phyloP scores from a whole-genome alignment of 2,888 invertebrate genomes.

The Ariolimax columbianus region DNA sequence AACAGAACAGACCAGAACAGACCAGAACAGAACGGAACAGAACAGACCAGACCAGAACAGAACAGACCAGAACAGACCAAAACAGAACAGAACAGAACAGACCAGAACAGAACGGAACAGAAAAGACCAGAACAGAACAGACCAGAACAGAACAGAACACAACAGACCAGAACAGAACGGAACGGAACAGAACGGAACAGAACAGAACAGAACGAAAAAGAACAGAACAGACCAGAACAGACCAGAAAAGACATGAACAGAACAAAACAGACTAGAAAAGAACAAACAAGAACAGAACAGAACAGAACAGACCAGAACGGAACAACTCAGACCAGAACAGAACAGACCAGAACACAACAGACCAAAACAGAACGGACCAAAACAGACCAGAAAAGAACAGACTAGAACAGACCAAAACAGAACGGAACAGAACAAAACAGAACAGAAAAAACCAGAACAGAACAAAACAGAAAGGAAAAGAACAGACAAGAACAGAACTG shows the following conservation, averaged over 20 bases:
- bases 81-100: no score
- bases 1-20: background rate
- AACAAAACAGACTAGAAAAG: no score
- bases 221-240: conserved; percentile 4
- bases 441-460: no score
- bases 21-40: background rate
- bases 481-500: background rate
- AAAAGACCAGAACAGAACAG: no score
- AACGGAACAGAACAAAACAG: no score
- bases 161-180: background rate
- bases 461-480: background rate
- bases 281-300: no score
- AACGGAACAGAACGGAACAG: background rate
- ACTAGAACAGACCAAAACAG: no score
- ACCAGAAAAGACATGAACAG: no score
- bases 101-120: no score
- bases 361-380: background rate
- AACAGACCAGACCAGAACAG: background rate
- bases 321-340: no score
- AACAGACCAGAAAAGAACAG: no score
- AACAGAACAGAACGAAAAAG: background rate
- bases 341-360: background rate
- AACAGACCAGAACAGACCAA: no score
- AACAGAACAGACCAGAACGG: background rate
- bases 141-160: background rate